Percentiles rank a stretch among this genome's conserved stretches.
Conservation (phyloP, 2,797 vertebrate species). For the Schizothorax lantsangensis region DNA sequence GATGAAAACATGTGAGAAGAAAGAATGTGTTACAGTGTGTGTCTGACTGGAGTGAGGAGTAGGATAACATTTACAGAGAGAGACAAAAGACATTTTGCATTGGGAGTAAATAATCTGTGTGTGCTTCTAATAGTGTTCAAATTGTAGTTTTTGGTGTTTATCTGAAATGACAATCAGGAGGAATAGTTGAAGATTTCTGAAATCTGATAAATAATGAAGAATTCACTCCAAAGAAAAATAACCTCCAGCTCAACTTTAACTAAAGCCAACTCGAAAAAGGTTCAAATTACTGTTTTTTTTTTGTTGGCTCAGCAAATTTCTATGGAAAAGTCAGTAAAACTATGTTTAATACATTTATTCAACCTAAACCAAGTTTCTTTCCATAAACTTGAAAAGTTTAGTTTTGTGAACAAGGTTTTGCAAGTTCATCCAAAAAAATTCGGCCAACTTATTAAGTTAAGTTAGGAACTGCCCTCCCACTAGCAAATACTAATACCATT, state of each 20-base stretch:
- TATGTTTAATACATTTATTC: too few species aligned
- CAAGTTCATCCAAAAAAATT: too few species aligned
- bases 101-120: neutral
- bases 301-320: too few species aligned
- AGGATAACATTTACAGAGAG: neutral
- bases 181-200: neutral
- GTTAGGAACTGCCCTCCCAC: too few species aligned
- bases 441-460: too few species aligned
- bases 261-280: too few species aligned
- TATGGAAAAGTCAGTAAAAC: too few species aligned
- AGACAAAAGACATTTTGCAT: constrained; percentile 12
- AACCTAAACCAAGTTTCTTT: too few species aligned
- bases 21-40: constrained; percentile 19
- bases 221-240: constrained; percentile 14
- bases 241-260: neutral
- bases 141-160: neutral
- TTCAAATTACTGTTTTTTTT: too few species aligned
- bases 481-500: too few species aligned
- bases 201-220: constrained; percentile 28
- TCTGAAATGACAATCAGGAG: neutral
- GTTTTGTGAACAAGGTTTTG: too few species aligned
- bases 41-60: constrained; percentile 25
- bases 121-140: neutral
- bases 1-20: constrained; percentile 22
- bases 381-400: too few species aligned